Conservation (phyloP, 2,888 invertebrate species). For the Trilocha varians region DNA sequence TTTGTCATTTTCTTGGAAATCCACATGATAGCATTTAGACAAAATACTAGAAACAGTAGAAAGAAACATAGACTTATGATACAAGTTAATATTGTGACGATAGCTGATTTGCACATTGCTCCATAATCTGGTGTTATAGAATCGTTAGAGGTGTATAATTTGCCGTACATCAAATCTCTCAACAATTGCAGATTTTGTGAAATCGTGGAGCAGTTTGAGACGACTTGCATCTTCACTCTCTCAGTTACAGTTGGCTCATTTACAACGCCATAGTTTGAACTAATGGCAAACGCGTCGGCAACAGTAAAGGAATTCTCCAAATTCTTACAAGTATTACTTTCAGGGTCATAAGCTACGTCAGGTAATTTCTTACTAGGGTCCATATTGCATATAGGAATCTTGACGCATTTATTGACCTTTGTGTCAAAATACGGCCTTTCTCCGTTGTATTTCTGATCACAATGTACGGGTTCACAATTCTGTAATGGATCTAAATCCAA, state of each 20-base stretch:
- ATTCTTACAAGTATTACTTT: slow-evolving; percentile 41
- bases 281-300: slow-evolving; percentile 43
- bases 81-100: slow-evolving; percentile 28
- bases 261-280: slow-evolving; percentile 34
- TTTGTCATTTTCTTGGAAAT: slow-evolving; percentile 21
- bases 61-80: slow-evolving; percentile 27
- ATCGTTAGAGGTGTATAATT: slow-evolving; percentile 24
- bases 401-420: slow-evolving; percentile 26
- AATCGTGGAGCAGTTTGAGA: slow-evolving; percentile 47
- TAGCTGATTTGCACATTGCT: slow-evolving; percentile 27
- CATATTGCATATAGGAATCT: slow-evolving; percentile 29
- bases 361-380: slow-evolving; percentile 31
- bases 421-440: slow-evolving; percentile 32
- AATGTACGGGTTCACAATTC: slow-evolving; percentile 39
- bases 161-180: slow-evolving; percentile 39
- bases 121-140: slow-evolving; percentile 26
- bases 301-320: slow-evolving; percentile 33
- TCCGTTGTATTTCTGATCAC: slow-evolving; percentile 47
- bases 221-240: slow-evolving; percentile 21
- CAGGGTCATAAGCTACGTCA: slow-evolving; percentile 36
- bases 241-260: slow-evolving; percentile 15
- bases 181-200: slow-evolving; percentile 46
- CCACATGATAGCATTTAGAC: slow-evolving; percentile 23
- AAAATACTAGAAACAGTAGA: slow-evolving; percentile 28
- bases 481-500: slow-evolving; percentile 41